Conservation (phyloP, 2,113 vertebrate genomes). For the Halcyon senegalensis region DNA sequence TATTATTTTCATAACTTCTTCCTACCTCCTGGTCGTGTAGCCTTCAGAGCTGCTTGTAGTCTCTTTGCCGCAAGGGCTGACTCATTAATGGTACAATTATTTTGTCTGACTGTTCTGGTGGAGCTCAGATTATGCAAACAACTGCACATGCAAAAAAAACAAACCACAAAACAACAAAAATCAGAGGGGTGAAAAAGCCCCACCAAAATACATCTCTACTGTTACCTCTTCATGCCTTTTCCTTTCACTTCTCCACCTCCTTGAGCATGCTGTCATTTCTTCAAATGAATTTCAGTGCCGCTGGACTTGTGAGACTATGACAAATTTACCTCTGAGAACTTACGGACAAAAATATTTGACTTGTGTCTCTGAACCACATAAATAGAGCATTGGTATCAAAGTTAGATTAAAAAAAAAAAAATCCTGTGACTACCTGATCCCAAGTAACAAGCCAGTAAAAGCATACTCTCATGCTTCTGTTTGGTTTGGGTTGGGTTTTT, state of each 20-base stretch:
- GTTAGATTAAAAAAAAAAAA: neutral
- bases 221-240: neutral
- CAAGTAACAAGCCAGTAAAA: neutral
- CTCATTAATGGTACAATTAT: neutral
- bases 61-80: neutral
- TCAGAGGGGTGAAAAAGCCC: neutral
- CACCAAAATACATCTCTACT: neutral
- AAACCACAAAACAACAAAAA: neutral
- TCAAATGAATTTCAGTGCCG: neutral
- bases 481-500: neutral
- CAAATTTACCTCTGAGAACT: neutral
- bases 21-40: neutral
- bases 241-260: neutral
- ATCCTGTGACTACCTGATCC: neutral
- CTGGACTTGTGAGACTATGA: neutral
- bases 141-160: neutral
- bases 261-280: neutral
- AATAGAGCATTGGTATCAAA: neutral
- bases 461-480: rapidly evolving
- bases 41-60: neutral
- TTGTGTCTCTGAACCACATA: neutral
- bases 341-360: neutral
- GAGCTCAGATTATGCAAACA: neutral
- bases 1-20: neutral
- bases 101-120: neutral